phyloP scores from a whole-genome alignment of 2,113 vertebrate genomes.

The Stigmatopora nigra region DNA sequence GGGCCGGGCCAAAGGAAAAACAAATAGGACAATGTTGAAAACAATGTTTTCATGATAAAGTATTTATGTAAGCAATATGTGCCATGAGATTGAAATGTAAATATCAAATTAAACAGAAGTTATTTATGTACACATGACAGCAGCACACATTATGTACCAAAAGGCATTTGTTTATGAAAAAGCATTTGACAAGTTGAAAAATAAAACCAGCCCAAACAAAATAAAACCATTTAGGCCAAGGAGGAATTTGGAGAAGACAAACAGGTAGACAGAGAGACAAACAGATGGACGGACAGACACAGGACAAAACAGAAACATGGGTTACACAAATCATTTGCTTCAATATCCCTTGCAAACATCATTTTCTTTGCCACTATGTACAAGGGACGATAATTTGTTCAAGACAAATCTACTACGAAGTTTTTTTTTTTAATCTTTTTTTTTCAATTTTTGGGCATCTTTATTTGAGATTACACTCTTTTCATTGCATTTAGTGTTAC shows the following conservation, averaged over 20 bases:
- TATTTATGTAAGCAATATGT: constrained; percentile 2
- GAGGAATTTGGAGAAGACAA: constrained; percentile 55
- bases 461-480: constrained; percentile 20
- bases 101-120: constrained; percentile 17
- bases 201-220: constrained; percentile 50
- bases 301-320: constrained; percentile 65
- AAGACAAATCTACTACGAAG: constrained; percentile 6
- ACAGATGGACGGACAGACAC: constrained; percentile 55
- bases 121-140: constrained; percentile 37
- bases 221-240: constrained; percentile 40
- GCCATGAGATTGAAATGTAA: constrained; percentile 10
- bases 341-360: constrained; percentile 31
- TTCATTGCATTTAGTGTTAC: constrained; percentile 19
- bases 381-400: constrained; percentile 20
- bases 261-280: constrained; percentile 53
- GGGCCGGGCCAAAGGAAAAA: constrained; percentile 18
- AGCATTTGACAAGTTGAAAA: constrained; percentile 52
- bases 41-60: constrained; percentile 12
- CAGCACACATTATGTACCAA: constrained; percentile 44
- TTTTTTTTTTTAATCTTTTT: background rate
- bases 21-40: constrained; percentile 17
- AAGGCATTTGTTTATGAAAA: constrained; percentile 7
- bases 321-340: constrained; percentile 59
- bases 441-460: background rate
- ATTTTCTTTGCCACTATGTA: constrained; percentile 22